Base-by-base conservation (phyloP, 2,113 vertebrate species). In the Cygnus atratus region DNA sequence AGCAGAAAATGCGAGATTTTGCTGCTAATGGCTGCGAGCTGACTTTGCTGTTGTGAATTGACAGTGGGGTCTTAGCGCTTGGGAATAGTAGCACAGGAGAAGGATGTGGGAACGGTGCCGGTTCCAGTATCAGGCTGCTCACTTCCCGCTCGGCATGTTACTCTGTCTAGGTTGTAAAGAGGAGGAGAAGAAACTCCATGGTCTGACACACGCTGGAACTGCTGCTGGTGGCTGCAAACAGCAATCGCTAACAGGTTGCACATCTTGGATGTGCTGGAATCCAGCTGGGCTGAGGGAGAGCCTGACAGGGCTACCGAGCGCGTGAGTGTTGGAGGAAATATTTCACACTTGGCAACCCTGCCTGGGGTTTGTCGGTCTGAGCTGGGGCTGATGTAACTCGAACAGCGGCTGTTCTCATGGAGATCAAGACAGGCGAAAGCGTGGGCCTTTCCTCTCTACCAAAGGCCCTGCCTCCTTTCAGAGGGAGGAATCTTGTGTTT, bases 181-280 rank as follows among this genome's bases (percentile, higher is more conserved):
- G 22, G 8, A 59, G 46, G 33, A 50, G 48, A 76, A 74, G 26
- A 76, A 77, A 22, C 55, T 41, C 63, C 0, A 0, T 13, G 43
- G 61, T 24, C 57, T 66, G 46, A 62, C 0, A 0, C 7, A 46
- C 0, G 0, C 57, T 29, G 70, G 46, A 81, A 59, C 28, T 0
- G 0, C 52, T 2, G 1, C 66, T 65, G 66, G 26, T 72, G 81
- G 54, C 77, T 89, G 62, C 2, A 2, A 91, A 33, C 11, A 72
- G 59, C 44, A 61, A 29, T 78, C 15, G 21, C 57, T 78, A 57
- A 57, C 20, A 39, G 52, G 37, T 63, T 72, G 58, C 39, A 31
- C 3, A 0, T 68, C 74, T 57, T 72, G 62, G 73, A 75, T 28
- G 15, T 0, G 9, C 59, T 72, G 66, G 41, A 68, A 72, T 73